Evolutionary conservation across 2,888 invertebrate species (phyloP).

Genomic region (Nasonia oneida): DNA sequence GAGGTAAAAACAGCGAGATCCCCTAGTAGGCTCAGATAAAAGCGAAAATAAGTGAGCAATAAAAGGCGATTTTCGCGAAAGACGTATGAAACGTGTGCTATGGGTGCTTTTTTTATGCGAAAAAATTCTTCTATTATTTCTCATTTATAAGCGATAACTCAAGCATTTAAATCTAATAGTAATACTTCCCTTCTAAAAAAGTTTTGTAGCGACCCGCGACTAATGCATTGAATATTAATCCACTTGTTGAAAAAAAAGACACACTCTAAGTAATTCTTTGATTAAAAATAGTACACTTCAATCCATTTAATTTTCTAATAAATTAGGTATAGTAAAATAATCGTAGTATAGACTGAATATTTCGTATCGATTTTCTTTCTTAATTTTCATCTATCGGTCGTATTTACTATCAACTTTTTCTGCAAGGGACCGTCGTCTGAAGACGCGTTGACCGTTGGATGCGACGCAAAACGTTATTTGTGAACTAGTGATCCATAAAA

Average conservation of each 20-base stretch:
- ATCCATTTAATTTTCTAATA: not conserved
- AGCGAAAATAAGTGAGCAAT: not conserved
- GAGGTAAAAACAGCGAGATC: not conserved
- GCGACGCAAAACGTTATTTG: conserved; percentile 27
- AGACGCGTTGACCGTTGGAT: not conserved
- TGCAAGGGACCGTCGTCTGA: conserved; percentile 22
- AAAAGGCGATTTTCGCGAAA: not conserved
- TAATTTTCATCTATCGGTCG: not conserved
- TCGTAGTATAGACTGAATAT: not conserved
- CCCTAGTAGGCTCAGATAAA: conserved; percentile 23
- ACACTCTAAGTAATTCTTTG: not conserved
- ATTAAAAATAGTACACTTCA: conserved; percentile 19
- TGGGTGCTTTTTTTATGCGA: conserved; percentile 49
- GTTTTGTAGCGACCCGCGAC: conserved; percentile 9
- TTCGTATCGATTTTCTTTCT: not conserved
- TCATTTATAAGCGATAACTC: conserved; percentile 6
- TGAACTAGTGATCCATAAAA: conserved; percentile 22
- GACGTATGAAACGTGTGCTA: not conserved
- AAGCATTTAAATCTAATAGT: conserved; percentile 29
- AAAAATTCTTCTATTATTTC: conserved; percentile 21
- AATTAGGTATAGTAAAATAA: not conserved
- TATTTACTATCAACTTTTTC: conserved; percentile 33
- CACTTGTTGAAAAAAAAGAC: not conserved
- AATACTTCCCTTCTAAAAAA: not conserved
- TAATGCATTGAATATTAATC: not conserved